These are phyloP conservation scores for Cairina moschata DNA, from an alignment of 2,113 vertebrate species.

Conservation along the genomic window DNA sequence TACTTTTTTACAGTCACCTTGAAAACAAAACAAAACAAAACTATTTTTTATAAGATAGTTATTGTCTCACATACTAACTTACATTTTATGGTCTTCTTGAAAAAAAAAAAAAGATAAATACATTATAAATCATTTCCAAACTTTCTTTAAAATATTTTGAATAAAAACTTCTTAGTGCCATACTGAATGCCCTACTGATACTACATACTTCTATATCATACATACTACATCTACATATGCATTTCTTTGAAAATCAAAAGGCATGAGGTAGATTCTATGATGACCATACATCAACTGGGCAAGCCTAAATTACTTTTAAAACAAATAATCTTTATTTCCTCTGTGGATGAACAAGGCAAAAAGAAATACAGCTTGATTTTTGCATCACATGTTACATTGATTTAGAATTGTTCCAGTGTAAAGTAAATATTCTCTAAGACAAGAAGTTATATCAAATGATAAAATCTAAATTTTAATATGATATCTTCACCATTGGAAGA, in stretches of 20 bases:
- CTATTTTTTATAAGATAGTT: neutral
- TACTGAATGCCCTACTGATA: neutral
- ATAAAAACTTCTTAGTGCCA: neutral
- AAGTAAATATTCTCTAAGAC: neutral
- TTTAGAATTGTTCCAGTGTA: neutral
- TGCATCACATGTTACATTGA: neutral
- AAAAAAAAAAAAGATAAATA: neutral
- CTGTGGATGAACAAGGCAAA: neutral
- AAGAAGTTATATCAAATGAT: neutral
- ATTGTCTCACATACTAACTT: neutral
- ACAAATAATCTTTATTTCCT: neutral
- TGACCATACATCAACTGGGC: neutral
- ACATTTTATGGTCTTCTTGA: neutral
- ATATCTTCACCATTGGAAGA: neutral
- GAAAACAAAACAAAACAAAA: neutral
- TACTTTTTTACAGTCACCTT: neutral
- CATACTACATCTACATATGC: neutral
- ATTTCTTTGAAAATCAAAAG: constrained; percentile 16
- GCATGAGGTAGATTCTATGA: neutral
- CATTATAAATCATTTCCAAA: neutral
- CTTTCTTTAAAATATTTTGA: neutral
- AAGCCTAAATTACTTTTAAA: neutral
- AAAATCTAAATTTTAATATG: neutral
- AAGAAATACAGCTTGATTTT: neutral
- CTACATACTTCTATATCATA: neutral